A percentile compares a stretch with the other conserved stretches of the same genome.
Conservation (phyloP, 2,797 vertebrate genomes). For the Apogon talboti region DNA sequence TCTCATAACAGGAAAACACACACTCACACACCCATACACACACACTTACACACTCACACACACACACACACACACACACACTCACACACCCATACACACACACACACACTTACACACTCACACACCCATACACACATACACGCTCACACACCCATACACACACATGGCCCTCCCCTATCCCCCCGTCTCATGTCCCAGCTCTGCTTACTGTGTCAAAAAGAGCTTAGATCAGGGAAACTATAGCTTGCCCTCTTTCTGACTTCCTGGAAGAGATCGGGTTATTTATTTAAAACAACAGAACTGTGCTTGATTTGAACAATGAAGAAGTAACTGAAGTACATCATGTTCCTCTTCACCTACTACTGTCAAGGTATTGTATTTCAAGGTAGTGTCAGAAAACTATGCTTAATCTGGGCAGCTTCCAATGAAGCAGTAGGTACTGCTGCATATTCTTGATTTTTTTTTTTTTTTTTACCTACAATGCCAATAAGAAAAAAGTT, state of each 20-base stretch:
- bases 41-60: background rate
- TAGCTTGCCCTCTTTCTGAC: constrained; percentile 61
- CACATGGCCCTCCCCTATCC: constrained; percentile 9
- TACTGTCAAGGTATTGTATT: constrained; percentile 1
- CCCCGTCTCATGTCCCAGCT: constrained; percentile 55
- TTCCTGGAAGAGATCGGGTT: constrained; percentile 69
- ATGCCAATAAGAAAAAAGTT: no score
- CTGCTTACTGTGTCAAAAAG: constrained; percentile 70
- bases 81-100: constrained; percentile 12
- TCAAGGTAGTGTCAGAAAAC: background rate
- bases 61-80: background rate
- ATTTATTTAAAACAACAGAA: constrained; percentile 61
- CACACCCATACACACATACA: background rate
- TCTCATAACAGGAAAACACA: no score
- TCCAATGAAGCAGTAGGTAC: background rate
- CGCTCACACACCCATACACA: constrained; percentile 2
- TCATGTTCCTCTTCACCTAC: no score
- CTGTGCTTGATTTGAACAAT: constrained; percentile 41
- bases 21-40: constrained; percentile 2
- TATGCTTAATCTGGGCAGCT: background rate
- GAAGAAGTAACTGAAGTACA: background rate
- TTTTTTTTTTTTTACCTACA: no score
- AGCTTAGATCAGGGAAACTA: constrained; percentile 76
- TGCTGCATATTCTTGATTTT: no score
- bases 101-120: background rate